These are phyloP conservation scores for Speoplatyrhinus poulsoni DNA, from an alignment of 2,113 vertebrate genomes.

Conservation along the genomic window DNA sequence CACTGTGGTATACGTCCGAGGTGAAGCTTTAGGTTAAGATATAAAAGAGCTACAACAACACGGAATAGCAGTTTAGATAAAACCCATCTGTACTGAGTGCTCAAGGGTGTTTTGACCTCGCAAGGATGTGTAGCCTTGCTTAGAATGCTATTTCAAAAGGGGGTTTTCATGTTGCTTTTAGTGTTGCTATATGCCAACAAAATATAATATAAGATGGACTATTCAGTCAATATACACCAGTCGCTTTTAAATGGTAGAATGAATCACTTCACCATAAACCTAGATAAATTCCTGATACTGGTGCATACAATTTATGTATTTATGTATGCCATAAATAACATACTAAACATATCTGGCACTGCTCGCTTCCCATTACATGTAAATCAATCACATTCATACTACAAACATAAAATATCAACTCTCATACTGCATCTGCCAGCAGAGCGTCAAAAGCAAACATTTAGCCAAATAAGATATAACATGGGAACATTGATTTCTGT, in stretches of 20 bases:
- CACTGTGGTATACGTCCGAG: constrained; percentile 30
- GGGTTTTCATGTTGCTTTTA: constrained; percentile 30
- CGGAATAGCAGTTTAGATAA: constrained; percentile 58
- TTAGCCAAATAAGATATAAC: constrained; percentile 35
- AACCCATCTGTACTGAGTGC: constrained; percentile 35
- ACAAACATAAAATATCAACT: not conserved
- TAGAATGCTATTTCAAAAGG: constrained; percentile 19
- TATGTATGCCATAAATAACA: constrained; percentile 44
- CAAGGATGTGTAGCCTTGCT: constrained; percentile 22
- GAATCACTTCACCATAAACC: constrained; percentile 3
- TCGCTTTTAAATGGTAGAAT: not conserved
- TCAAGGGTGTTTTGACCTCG: constrained; percentile 51
- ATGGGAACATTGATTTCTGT: constrained; percentile 42
- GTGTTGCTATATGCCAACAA: constrained; percentile 55
- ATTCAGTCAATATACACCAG: constrained; percentile 12
- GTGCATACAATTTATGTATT: constrained; percentile 45
- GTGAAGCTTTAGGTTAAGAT: constrained; percentile 40
- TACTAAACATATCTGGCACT: not conserved
- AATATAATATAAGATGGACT: constrained; percentile 18
- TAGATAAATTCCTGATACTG: constrained; percentile 33
- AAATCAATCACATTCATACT: constrained; percentile 20
- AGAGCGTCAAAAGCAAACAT: constrained; percentile 21
- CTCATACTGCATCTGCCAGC: constrained; percentile 19
- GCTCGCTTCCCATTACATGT: constrained; percentile 15
- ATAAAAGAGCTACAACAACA: constrained; percentile 21